A percentile compares a stretch with the other conserved stretches of the same genome.
Evolutionary conservation across 2,797 vertebrate species (phyloP).

Genomic region (Centroberyx gerrardi): DNA sequence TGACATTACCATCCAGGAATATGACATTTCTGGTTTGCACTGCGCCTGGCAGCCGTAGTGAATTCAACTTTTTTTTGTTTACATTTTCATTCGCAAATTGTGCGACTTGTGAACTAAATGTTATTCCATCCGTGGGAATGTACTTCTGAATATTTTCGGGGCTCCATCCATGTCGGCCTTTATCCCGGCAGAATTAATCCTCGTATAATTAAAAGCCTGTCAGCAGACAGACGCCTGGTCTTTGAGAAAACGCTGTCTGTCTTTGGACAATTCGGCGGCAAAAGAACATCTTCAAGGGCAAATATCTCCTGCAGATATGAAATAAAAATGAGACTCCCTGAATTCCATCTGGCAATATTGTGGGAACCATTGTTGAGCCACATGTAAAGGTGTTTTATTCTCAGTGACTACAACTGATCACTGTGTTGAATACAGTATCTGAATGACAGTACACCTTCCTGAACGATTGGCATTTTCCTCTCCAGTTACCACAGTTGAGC

Average conservation of each 20-base stretch:
- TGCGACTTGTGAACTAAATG: slow-evolving; percentile 14
- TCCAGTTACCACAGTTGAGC: slow-evolving; percentile 9
- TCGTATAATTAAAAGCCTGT: slow-evolving; percentile 67
- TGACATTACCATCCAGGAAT: no score
- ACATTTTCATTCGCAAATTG: slow-evolving; percentile 28
- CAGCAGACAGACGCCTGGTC: slow-evolving; percentile 55
- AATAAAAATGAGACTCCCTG: slow-evolving; percentile 7
- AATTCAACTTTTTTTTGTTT: neutral
- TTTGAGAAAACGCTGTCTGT: slow-evolving; percentile 45
- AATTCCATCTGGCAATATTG: slow-evolving; percentile 7
- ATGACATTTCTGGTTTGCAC: no score
- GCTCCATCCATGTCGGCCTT: slow-evolving; percentile 45
- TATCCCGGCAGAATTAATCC: slow-evolving; percentile 71
- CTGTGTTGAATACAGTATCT: no score
- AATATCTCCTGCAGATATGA: neutral
- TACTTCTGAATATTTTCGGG: slow-evolving; percentile 46
- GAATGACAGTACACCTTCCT: no score
- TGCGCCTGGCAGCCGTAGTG: no score
- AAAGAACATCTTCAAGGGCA: slow-evolving; percentile 23
- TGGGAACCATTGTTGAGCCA: neutral
- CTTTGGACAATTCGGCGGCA: slow-evolving; percentile 46
- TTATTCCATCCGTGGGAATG: slow-evolving; percentile 25
- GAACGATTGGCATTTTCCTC: neutral
- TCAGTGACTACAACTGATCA: neutral
- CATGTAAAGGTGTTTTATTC: neutral